phyloP scores from a whole-genome alignment of 2,888 invertebrate genomes.

The Aspidapion aeneum region DNA sequence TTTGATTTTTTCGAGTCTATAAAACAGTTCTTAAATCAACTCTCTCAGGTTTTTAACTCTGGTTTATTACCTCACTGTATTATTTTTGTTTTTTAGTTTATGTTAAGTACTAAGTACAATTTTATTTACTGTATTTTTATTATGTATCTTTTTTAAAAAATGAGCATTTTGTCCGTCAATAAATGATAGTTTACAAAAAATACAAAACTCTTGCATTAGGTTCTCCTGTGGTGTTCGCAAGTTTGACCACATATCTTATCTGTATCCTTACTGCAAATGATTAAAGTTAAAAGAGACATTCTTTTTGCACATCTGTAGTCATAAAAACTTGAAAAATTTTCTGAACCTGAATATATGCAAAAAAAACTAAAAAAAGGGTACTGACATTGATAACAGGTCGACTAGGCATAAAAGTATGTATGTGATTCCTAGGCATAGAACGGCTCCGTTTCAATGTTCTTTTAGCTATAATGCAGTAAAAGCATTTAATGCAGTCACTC shows the following conservation, averaged over 20 bases:
- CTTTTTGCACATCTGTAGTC: neutral
- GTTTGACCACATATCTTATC: neutral
- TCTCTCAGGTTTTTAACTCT: too few species aligned
- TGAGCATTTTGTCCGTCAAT: too few species aligned
- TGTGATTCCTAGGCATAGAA: neutral
- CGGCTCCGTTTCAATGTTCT: neutral
- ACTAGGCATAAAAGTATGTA: neutral
- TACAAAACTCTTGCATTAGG: neutral
- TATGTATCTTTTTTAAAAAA: too few species aligned
- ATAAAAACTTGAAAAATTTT: neutral
- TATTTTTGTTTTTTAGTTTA: too few species aligned
- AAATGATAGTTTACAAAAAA: neutral
- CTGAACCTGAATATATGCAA: neutral
- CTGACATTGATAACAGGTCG: neutral
- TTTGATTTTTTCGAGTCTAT: too few species aligned
- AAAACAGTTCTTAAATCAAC: too few species aligned
- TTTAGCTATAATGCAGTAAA: neutral
- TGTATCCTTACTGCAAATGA: neutral
- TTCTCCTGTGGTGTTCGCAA: neutral
- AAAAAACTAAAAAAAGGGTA: neutral
- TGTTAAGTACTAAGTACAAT: too few species aligned
- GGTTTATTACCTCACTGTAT: too few species aligned
- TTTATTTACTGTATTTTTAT: too few species aligned
- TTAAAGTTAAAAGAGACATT: neutral
- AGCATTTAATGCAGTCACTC: neutral